Evolutionary conservation across 2,113 vertebrate genomes (phyloP).

Genomic region (Odocoileus virginianus): DNA sequence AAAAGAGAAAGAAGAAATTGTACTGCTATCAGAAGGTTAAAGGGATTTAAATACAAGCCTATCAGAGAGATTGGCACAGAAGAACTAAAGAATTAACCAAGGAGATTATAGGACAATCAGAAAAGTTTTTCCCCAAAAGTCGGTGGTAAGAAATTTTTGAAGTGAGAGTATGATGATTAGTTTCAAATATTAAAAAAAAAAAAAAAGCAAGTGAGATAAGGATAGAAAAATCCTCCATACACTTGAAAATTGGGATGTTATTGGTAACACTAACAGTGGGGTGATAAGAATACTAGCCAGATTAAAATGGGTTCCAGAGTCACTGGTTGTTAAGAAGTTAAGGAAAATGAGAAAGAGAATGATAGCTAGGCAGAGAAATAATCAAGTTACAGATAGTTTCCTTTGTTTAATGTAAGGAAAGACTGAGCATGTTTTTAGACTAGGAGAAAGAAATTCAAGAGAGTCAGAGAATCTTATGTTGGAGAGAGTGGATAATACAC

Average conservation of each 20-base stretch:
- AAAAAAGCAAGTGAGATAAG: background rate
- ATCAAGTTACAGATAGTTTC: background rate
- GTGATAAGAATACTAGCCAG: background rate
- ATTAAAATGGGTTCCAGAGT: background rate
- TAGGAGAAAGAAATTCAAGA: background rate
- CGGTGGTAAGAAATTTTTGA: background rate
- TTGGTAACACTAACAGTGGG: background rate
- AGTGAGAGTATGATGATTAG: background rate
- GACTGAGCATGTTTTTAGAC: background rate
- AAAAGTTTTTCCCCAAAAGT: background rate
- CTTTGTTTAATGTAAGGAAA: background rate
- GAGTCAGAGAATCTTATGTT: background rate
- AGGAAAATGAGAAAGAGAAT: background rate
- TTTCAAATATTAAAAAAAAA: background rate
- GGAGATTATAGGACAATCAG: background rate
- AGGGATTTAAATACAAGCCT: background rate
- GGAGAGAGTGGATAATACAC: background rate
- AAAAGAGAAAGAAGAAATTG: background rate
- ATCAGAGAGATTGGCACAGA: background rate
- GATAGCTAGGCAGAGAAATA: background rate
- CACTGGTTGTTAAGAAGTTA: background rate
- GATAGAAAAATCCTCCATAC: accelerated
- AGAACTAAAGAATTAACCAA: background rate
- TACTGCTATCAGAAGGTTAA: background rate
- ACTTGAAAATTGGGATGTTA: background rate